Evolutionary conservation across 2,113 vertebrate species (phyloP).

Genomic region (Nanorana parkeri): DNA sequence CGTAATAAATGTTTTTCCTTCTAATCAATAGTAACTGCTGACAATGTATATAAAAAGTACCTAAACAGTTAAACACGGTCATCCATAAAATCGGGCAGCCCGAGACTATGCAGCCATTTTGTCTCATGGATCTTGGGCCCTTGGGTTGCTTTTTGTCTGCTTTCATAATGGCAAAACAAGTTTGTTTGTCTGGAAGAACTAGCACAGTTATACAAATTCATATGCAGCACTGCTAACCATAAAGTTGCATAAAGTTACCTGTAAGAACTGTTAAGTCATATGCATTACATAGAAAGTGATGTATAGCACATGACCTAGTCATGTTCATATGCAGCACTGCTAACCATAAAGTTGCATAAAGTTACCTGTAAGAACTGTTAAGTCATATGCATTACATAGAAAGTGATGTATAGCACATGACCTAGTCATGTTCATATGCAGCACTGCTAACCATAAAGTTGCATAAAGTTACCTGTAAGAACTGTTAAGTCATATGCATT

Average conservation of each 20-base stretch:
- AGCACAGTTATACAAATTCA: too few relatives aligned
- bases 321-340: background rate
- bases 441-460: background rate
- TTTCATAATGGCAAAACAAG: too few relatives aligned
- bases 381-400: background rate
- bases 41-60: conserved; percentile 8
- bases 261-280: background rate
- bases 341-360: background rate
- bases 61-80: background rate
- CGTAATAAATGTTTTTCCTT: conserved; percentile 52
- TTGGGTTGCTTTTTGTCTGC: too few relatives aligned
- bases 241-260: background rate
- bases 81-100: background rate
- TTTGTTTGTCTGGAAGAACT: too few relatives aligned
- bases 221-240: background rate
- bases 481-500: background rate
- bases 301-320: too few relatives aligned
- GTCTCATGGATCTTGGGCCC: background rate
- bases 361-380: background rate
- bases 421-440: too few relatives aligned
- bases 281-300: too few relatives aligned
- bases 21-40: conserved; percentile 22
- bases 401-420: too few relatives aligned
- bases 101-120: background rate
- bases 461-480: background rate